A percentile compares a stretch with the other conserved stretches of the same genome.
Conservation (phyloP, 2,113 vertebrate species). For the Myanophis thanlyinensis region DNA sequence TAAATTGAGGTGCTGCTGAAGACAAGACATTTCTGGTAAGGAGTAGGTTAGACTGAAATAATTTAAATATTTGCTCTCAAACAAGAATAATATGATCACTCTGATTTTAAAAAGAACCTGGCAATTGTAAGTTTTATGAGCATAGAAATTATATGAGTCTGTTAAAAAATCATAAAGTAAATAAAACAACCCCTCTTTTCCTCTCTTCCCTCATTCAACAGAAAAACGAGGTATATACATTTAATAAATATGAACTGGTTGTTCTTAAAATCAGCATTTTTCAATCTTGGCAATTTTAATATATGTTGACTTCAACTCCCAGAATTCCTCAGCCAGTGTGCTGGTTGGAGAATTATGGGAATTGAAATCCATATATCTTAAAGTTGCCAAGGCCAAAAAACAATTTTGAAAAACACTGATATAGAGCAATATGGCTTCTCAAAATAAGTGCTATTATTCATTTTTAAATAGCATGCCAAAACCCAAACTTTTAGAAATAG, state of each 20-base stretch:
- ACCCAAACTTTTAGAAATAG: background rate
- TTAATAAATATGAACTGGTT: background rate
- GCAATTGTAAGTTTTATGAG: background rate
- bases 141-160: background rate
- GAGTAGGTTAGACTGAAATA: constrained; percentile 16
- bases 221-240: background rate
- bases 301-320: background rate
- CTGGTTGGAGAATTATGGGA: background rate
- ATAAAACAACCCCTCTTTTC: background rate
- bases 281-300: background rate
- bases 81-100: background rate
- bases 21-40: constrained; percentile 11
- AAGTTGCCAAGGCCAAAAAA: background rate
- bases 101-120: background rate
- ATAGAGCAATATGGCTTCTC: background rate
- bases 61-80: constrained; percentile 23
- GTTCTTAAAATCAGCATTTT: background rate
- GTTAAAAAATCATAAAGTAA: background rate
- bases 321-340: background rate
- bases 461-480: background rate
- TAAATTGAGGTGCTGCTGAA: constrained; percentile 27
- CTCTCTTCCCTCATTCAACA: background rate
- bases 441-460: background rate
- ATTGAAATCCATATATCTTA: background rate
- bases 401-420: background rate